Evolutionary conservation across 1,140 invertebrate species (phyloP).

Genomic region (Zaprionus tsacasi): DNA sequence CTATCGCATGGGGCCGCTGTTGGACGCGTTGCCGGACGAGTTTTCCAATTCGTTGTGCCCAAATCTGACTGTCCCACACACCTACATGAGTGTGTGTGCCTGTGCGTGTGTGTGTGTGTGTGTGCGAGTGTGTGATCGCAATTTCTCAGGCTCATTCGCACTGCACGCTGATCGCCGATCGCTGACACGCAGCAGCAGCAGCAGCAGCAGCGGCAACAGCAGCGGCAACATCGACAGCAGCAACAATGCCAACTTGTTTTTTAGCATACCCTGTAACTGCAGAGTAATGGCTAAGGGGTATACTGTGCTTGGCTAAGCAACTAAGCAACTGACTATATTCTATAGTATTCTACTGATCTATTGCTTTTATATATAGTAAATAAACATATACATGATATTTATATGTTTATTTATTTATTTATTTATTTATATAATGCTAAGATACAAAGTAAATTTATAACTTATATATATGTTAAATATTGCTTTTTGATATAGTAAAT

Average conservation of each 20-base stretch:
- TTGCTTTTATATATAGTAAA: too few relatives aligned
- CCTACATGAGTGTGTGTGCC: slow-evolving; percentile 4
- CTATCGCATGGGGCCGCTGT: neutral
- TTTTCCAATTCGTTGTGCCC: slow-evolving; percentile 15
- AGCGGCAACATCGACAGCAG: neutral
- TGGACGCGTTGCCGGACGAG: neutral
- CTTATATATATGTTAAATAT: too few relatives aligned
- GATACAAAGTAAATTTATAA: too few relatives aligned
- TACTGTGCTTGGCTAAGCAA: neutral
- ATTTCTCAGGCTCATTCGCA: slow-evolving; percentile 41
- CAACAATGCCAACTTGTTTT: slow-evolving; percentile 36
- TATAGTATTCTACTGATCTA: too few relatives aligned
- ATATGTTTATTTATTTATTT: too few relatives aligned
- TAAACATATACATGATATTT: too few relatives aligned
- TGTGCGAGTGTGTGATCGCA: slow-evolving; percentile 13
- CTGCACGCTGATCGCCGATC: slow-evolving; percentile 15
- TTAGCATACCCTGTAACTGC: slow-evolving; percentile 12
- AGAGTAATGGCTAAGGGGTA: neutral
- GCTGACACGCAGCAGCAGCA: slow-evolving; percentile 33
- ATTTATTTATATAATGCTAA: too few relatives aligned
- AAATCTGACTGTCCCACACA: slow-evolving; percentile 32
- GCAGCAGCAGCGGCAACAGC: slow-evolving; percentile 10
- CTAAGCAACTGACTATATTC: too few relatives aligned
- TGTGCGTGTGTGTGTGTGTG: neutral
- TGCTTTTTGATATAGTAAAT: too few relatives aligned